Evolutionary conservation across 2,113 vertebrate genomes (phyloP), one percentile per base, ranked within the genome.

Genomic region (Andinoacara biseriatus): DNA sequence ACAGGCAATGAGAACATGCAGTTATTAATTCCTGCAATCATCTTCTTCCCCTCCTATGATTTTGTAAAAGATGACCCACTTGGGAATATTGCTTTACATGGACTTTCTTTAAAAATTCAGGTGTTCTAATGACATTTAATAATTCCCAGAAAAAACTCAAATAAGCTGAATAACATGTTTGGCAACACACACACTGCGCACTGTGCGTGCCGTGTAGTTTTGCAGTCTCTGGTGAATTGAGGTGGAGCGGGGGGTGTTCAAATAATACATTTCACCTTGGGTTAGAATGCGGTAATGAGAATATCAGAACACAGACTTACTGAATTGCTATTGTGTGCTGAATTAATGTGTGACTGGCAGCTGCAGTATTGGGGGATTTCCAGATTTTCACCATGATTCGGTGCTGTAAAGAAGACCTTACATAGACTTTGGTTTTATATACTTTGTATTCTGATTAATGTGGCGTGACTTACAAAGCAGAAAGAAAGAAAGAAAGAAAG

Each of bases 21-120:
- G 74, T 65, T 17, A 79, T 76, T 69, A 57, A 78, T 89, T 49
- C 18, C 54, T 58, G 7, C 40, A 74, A 82, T 67, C 20, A 60
- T 59, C 8, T 57, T 67, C 74, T 31, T 52, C 80, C 69, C 49
- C 20, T n/a, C 59, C 13, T 8, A 4, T 40, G 60, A n/a, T 63
- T 81, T 29, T 3, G 15, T 46, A 46, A 62, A 52, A 35, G 58
- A 76, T 33, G 17, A 31, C 35, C 33, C 40, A 79, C 10, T n/a
- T 57, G 77, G 69, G 75, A 10, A 63, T 85, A 85, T 89, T 76
- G 49, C 24, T 81, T 94, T 87, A 83, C 92, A 89, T 74, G 43
- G 62, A 57, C 26, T 80, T 38, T 38, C 18, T 58, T 74, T 46
- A n/a, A 75, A 63, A 78, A 80, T 69, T 60, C 77, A 74, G 77